Percentiles rank a stretch among this genome's conserved stretches.
phyloP scores from a whole-genome alignment of 2,888 invertebrate genomes.

The Tricholauxania praeusta region DNA sequence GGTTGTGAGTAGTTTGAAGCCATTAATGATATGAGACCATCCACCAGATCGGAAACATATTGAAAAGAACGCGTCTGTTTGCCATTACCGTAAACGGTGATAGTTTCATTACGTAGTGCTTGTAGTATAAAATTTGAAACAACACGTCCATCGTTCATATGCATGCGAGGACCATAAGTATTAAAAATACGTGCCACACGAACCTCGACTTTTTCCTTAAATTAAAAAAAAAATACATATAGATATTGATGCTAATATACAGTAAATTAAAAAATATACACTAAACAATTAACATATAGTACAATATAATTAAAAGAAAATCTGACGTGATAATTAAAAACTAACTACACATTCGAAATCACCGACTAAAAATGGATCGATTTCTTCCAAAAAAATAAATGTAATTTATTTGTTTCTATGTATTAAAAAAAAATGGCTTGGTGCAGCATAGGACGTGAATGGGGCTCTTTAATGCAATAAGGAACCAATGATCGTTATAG shows the following conservation, averaged over 20 bases:
- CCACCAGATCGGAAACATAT: constrained; percentile 96
- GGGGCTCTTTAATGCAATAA: no score
- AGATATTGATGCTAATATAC: background rate
- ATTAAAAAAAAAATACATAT: constrained; percentile 12
- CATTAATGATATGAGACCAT: constrained; percentile 94
- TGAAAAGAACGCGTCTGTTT: constrained; percentile 97
- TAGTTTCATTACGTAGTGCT: constrained; percentile 92
- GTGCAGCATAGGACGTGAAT: no score
- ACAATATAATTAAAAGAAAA: no score
- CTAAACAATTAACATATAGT: background rate
- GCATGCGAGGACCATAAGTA: constrained; percentile 99
- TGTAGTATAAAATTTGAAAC: constrained; percentile 99
- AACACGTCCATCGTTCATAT: constrained; percentile 96
- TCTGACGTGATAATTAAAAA: no score
- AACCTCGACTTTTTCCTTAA: constrained; percentile 87
- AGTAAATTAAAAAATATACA: background rate
- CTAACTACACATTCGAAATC: no score
- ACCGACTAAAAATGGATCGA: no score
- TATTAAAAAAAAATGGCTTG: no score
- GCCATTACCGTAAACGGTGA: constrained; percentile 93
- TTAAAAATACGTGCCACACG: constrained; percentile 98
- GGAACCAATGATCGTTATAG: no score
- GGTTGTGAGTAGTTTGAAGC: constrained; percentile 92
- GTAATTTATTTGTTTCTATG: no score
- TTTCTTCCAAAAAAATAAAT: no score